Evolutionary conservation across 2,797 vertebrate species (phyloP).

Genomic region (Alca torda): DNA sequence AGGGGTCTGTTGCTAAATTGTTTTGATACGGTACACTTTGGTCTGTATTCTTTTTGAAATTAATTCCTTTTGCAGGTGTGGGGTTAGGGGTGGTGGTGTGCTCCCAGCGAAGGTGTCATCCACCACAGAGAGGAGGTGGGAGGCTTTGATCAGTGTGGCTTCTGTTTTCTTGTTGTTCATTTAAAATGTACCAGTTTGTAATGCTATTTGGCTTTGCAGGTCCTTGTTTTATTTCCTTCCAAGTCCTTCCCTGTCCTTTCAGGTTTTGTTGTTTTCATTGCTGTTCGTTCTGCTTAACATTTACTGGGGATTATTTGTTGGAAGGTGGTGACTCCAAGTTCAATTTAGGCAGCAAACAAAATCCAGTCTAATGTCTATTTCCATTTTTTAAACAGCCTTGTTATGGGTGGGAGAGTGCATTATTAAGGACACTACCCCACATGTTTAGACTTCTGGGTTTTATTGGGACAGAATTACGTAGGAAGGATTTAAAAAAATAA

Average conservation of each 20-base stretch:
- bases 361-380: neutral
- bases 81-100: slow-evolving; percentile 59
- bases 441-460: neutral
- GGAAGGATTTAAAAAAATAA: neutral
- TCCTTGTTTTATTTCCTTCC: slow-evolving; percentile 49
- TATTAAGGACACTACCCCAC: neutral
- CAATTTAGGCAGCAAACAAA: neutral
- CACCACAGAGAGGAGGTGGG: slow-evolving; percentile 31
- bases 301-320: neutral
- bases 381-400: neutral
- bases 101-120: slow-evolving; percentile 45
- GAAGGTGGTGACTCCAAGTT: neutral
- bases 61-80: slow-evolving; percentile 67
- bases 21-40: slow-evolving; percentile 50
- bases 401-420: neutral
- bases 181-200: slow-evolving; percentile 66
- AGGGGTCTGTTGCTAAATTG: slow-evolving; percentile 42
- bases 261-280: slow-evolving; percentile 37
- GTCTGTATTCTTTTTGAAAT: slow-evolving; percentile 59
- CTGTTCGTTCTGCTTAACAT: slow-evolving; percentile 15
- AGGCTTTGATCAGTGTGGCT: slow-evolving; percentile 55
- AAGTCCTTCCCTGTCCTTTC: slow-evolving; percentile 17
- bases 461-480: neutral
- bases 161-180: slow-evolving; percentile 61
- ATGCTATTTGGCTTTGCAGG: slow-evolving; percentile 30